Conservation (phyloP, 2,888 invertebrate species). For the Meghimatium bilineatum region DNA sequence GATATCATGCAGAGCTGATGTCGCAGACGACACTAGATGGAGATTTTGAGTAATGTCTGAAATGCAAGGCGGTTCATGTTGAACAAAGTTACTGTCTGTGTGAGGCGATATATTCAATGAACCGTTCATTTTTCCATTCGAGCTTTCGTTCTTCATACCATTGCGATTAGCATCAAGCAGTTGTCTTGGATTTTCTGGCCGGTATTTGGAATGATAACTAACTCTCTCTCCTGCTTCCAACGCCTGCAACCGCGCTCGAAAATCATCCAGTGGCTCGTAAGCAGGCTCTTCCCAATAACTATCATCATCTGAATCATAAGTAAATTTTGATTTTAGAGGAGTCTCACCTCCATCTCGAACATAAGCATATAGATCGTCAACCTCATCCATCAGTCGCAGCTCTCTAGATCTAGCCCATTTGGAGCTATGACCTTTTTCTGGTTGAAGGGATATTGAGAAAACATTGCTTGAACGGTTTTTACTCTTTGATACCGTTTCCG, state of each 20-base stretch:
- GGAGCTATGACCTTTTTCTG: slow-evolving; percentile 33
- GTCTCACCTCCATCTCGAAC: slow-evolving; percentile 94
- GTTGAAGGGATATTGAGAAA: slow-evolving; percentile 55
- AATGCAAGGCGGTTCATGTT: background rate
- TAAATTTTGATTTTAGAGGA: slow-evolving; percentile 81
- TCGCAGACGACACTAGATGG: background rate
- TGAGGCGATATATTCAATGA: background rate
- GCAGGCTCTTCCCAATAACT: slow-evolving; percentile 75
- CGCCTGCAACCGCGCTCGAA: slow-evolving; percentile 63
- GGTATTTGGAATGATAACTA: slow-evolving; percentile 59
- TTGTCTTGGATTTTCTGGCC: slow-evolving; percentile 58
- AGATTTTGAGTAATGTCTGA: slow-evolving; percentile 2
- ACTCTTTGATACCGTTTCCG: slow-evolving; percentile 64
- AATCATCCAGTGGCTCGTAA: slow-evolving; percentile 70
- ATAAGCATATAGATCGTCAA: slow-evolving; percentile 97
- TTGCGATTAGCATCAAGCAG: slow-evolving; percentile 28
- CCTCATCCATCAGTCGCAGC: slow-evolving; percentile 86
- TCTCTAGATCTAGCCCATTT: slow-evolving; percentile 81
- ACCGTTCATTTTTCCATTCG: slow-evolving; percentile 24
- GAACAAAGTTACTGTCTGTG: background rate
- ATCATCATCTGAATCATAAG: slow-evolving; percentile 74
- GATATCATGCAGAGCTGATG: background rate
- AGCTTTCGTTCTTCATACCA: background rate
- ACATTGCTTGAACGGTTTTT: slow-evolving; percentile 61
- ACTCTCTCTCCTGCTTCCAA: slow-evolving; percentile 64